Percentiles rank a stretch among this genome's conserved stretches.
phyloP scores from a whole-genome alignment of 1,140 invertebrate genomes.

The Nomia melanderi region DNA sequence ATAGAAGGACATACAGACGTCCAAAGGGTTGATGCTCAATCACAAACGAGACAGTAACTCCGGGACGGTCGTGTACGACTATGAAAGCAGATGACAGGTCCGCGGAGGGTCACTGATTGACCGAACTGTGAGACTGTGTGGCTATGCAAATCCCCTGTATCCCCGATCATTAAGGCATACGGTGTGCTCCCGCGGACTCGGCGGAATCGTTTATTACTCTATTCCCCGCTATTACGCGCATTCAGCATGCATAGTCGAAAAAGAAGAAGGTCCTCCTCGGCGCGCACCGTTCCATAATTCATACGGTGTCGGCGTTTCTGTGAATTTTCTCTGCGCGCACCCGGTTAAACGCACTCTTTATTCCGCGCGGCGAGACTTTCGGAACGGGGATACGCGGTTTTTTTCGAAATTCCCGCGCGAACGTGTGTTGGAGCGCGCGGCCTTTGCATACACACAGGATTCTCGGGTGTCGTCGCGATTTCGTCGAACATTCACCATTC shows the following conservation, averaged over 20 bases:
- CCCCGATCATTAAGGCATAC: conserved; percentile 21
- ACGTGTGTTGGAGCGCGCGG: no score
- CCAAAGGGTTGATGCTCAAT: no score
- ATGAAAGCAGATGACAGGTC: conserved; percentile 19
- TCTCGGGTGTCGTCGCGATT: no score
- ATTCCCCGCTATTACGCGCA: conserved; percentile 20
- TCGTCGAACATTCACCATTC: no score
- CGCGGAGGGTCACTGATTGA: conserved; percentile 21
- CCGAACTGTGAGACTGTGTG: conserved; percentile 5
- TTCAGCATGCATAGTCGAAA: conserved; percentile 10
- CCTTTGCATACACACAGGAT: no score
- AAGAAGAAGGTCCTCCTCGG: conserved; percentile 23
- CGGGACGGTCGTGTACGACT: not conserved
- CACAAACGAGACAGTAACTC: not conserved
- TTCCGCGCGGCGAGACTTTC: not conserved
- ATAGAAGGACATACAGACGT: no score
- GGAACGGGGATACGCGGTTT: not conserved
- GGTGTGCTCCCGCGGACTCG: not conserved
- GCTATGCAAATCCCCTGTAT: conserved; percentile 20
- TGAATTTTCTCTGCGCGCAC: not conserved
- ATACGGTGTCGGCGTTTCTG: not conserved
- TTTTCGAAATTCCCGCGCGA: not conserved
- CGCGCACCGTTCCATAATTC: conserved; percentile 19
- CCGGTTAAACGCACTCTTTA: not conserved
- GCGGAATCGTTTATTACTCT: conserved; percentile 16